Conservation (phyloP, 2,113 vertebrate genomes). For the Mormyrus lacerda region DNA sequence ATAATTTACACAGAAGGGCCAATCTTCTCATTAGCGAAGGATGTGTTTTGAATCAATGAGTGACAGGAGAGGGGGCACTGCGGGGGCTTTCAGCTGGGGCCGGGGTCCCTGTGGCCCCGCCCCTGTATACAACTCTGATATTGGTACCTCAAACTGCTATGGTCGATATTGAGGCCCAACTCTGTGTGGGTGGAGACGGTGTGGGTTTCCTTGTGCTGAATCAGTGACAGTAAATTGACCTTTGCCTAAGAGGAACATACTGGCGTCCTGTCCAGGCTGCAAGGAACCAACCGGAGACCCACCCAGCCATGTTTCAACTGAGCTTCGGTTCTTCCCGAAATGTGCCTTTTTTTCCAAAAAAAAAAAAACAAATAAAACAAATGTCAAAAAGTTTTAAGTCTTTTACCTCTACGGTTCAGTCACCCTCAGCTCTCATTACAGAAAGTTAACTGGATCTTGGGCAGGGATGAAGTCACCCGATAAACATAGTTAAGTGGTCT, state of each 20-base stretch:
- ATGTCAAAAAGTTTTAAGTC: background rate
- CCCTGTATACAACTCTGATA: background rate
- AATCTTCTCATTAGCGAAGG: background rate
- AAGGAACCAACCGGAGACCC: background rate
- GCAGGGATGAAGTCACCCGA: background rate
- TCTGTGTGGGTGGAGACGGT: background rate
- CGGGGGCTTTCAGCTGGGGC: background rate
- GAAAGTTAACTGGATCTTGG: background rate
- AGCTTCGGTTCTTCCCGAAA: background rate
- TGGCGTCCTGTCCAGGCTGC: background rate
- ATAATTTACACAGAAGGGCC: background rate
- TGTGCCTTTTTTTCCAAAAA: background rate
- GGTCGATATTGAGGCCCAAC: background rate
- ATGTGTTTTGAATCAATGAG: background rate
- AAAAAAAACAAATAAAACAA: background rate
- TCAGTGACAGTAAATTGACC: background rate
- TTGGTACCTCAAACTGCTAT: background rate
- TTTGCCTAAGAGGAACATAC: background rate
- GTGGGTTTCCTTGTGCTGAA: background rate
- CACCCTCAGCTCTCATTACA: background rate
- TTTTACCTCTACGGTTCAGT: background rate
- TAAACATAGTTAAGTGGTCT: background rate
- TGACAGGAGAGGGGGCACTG: background rate
- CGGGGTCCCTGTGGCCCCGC: too few species aligned
- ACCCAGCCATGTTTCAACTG: background rate